Percentiles rank a stretch among this genome's conserved stretches.
phyloP scores from a whole-genome alignment of 2,888 invertebrate genomes.

The Netelia virgata region DNA sequence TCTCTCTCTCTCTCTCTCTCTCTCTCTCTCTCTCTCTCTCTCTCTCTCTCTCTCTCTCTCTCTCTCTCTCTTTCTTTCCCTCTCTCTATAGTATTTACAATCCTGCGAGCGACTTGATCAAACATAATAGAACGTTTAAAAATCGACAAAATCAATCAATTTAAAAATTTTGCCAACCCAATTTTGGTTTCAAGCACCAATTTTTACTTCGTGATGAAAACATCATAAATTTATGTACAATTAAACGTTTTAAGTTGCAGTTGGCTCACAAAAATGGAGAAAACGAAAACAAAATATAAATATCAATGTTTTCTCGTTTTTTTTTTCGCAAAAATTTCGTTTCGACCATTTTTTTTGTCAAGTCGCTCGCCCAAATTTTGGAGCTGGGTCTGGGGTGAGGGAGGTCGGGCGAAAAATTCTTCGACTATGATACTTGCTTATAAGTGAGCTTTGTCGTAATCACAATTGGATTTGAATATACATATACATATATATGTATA shows the following conservation, averaged over 20 bases:
- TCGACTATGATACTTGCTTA: constrained; percentile 21
- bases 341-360: not conserved
- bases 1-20: not conserved
- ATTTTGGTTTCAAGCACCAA: not conserved
- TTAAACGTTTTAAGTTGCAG: not conserved
- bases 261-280: not conserved
- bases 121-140: not conserved
- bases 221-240: not conserved
- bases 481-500: constrained; percentile 38
- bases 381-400: not conserved
- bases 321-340: too few relatives aligned
- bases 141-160: not conserved
- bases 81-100: constrained; percentile 31
- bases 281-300: not conserved
- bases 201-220: not conserved
- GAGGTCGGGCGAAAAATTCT: constrained; percentile 35
- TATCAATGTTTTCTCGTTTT: too few relatives aligned
- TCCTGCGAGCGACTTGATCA: constrained; percentile 8
- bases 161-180: not conserved
- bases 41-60: too few relatives aligned
- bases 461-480: constrained; percentile 68
- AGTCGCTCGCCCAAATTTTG: not conserved
- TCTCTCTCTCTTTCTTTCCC: too few relatives aligned
- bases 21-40: constrained; percentile 6
- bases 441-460: constrained; percentile 48